Percentiles rank a stretch among this genome's conserved stretches.
Evolutionary conservation across 2,888 invertebrate species (phyloP).

Genomic region (Oegoconia quadripuncta): DNA sequence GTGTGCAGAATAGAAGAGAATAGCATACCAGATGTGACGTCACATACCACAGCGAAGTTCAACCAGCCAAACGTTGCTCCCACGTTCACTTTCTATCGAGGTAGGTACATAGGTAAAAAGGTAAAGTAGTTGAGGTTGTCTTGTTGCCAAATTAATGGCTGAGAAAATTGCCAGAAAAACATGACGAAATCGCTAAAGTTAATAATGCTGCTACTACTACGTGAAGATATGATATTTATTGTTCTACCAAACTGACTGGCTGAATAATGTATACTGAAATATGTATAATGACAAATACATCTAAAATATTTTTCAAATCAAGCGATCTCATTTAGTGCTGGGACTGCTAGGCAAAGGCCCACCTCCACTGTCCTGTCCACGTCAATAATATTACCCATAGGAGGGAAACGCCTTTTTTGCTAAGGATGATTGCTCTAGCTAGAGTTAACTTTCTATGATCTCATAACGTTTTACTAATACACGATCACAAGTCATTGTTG

Average conservation of each 20-base stretch:
- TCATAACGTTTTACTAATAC: no score
- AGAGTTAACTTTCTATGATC: no score
- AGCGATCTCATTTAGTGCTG: neutral
- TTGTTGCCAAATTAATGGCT: conserved; percentile 29
- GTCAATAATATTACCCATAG: neutral
- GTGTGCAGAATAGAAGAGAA: neutral
- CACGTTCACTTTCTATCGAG: conserved; percentile 62
- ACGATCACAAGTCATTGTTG: no score
- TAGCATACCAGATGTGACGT: neutral
- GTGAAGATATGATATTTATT: no score
- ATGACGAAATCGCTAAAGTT: conserved; percentile 1
- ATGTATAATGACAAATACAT: no score
- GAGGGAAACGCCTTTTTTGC: no score
- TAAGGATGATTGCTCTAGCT: no score
- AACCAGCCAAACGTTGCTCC: conserved; percentile 30
- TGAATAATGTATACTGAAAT: no score
- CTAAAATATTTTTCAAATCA: no score
- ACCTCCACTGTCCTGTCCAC: neutral
- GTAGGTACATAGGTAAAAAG: neutral
- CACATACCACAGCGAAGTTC: neutral
- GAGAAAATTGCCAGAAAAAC: conserved; percentile 15
- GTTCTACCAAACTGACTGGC: no score
- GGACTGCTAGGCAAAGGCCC: neutral
- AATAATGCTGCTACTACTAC: no score
- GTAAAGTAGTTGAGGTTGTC: no score